Evolutionary conservation across 2,113 vertebrate genomes (phyloP), one percentile per base, ranked within the genome.

Genomic region (Melanocharis versteri): DNA sequence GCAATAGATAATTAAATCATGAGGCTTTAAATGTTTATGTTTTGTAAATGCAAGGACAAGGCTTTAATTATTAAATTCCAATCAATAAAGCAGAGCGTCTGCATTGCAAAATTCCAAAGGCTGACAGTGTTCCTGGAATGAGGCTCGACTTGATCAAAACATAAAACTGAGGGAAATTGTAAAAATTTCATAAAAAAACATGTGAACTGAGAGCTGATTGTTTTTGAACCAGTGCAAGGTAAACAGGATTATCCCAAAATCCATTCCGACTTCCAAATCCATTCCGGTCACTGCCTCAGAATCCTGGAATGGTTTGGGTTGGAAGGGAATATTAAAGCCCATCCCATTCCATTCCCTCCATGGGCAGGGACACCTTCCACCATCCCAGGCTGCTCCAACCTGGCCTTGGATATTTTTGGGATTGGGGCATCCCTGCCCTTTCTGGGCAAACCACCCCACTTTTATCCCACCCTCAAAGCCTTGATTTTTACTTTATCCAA

Each of bases 131-230:
- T 50, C 6, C 40, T 57, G n/a, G 27, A 42, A 40, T 6, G 13
- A 60, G 30, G 26, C n/a, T 80, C 68, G 27, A 35, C 17, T 37
- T 3, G 10, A 61, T 48, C 27, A 56, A 56, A 75, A 60, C 4
- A 2, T 4, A n/a, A 12, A 81, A 45, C 13, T 3, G 45, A 42
- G 31, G 61, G 68, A 57, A 72, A 73, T 5, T 45, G 10, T 14
- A 61, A 77, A 58, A 48, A 40, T 40, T 40, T n/a, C n/a, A n/a
- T n/a, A n/a, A n/a, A n/a, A n/a, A 11, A 40, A 0, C 11, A 6
- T 0, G 3, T 11, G n/a, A 13, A 12, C 5, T 0, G 15, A 54
- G 48, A 77, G 50, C 6, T 21, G 44, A 15, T 26, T 23, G 28
- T 8, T 44, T 53, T n/a, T 40, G 57, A 71, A 42, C 6, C 8